Conservation (phyloP, 2,113 vertebrate genomes). For the Piprites chloris region DNA sequence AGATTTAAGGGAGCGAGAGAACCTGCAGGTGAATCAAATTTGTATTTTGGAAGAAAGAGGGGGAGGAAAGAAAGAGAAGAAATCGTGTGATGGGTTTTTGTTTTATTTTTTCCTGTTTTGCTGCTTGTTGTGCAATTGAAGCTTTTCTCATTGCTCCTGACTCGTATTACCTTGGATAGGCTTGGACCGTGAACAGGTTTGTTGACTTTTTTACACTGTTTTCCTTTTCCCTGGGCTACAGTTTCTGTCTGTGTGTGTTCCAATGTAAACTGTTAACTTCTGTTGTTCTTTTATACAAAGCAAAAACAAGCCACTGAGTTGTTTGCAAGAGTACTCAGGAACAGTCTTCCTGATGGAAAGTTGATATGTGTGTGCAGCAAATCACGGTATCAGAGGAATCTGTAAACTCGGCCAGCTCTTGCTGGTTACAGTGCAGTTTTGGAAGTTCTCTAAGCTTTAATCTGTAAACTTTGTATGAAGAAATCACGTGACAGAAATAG, state of each 20-base stretch:
- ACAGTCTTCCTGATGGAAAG: neutral
- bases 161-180: neutral
- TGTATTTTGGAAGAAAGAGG: neutral
- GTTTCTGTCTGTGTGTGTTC: neutral
- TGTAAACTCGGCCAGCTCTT: neutral
- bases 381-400: neutral
- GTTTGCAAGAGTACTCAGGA: neutral
- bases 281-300: neutral
- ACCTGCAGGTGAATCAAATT: neutral
- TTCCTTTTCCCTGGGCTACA: neutral
- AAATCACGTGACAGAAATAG: neutral
- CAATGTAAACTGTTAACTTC: neutral
- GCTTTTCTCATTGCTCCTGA: neutral
- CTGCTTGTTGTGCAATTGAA: neutral
- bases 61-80: neutral
- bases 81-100: accelerated
- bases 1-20: neutral
- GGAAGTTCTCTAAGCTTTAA: neutral
- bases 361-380: neutral
- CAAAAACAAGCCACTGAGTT: neutral
- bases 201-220: neutral
- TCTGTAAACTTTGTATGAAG: neutral
- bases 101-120: neutral
- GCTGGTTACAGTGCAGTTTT: neutral
- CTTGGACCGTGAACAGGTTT: neutral